Percentiles rank a stretch among this genome's conserved stretches.
phyloP scores from a whole-genome alignment of 2,797 vertebrate genomes.

The Zalophus californianus region DNA sequence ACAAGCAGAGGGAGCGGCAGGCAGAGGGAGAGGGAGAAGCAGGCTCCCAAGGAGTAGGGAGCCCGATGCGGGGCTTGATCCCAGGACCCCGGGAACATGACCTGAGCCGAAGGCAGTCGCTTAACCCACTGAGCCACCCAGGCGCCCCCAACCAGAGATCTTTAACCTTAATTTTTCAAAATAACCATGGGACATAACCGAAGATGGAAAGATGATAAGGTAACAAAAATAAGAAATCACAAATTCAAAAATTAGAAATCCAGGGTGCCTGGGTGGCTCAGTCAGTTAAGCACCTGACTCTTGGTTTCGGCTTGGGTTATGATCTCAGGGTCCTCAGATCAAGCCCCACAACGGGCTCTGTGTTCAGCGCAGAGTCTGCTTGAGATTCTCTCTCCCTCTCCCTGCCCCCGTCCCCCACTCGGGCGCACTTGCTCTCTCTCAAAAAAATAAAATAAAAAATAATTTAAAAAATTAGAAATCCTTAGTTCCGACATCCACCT shows the following conservation, averaged over 20 bases:
- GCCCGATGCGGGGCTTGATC: too few species aligned
- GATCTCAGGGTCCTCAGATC: too few species aligned
- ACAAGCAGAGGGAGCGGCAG: too few species aligned
- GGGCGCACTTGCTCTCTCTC: background rate
- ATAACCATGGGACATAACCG: background rate
- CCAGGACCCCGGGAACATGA: too few species aligned
- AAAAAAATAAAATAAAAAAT: background rate
- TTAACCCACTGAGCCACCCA: too few species aligned
- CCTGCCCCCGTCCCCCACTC: background rate
- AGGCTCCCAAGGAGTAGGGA: too few species aligned
- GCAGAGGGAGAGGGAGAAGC: too few species aligned
- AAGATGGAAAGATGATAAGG: background rate
- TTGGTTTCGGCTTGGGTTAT: background rate
- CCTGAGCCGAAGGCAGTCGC: too few species aligned
- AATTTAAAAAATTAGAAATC: background rate
- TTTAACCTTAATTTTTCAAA: background rate
- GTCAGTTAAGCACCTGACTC: background rate
- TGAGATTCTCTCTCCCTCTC: background rate
- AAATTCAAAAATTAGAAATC: background rate
- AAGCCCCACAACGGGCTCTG: too few species aligned
- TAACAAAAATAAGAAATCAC: background rate
- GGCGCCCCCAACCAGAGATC: background rate
- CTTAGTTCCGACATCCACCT: rapidly evolving
- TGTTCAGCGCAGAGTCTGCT: too few species aligned
- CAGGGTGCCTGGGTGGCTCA: background rate